phyloP scores from a whole-genome alignment of 2,888 invertebrate genomes.

The Cryptocephalus primarius region DNA sequence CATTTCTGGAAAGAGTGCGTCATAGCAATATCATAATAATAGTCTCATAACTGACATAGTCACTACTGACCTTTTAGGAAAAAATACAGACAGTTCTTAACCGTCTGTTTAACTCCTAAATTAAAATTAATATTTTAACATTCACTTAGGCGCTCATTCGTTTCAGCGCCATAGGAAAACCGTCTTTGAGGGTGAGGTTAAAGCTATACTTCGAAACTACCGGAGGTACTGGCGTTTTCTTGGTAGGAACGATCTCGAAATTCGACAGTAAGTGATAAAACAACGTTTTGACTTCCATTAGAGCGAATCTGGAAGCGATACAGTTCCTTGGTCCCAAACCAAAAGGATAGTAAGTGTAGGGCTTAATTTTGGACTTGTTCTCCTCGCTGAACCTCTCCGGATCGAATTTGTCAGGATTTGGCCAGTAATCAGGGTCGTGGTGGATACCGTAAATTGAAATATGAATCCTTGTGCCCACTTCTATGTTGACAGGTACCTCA shows the following conservation, averaged over 20 bases:
- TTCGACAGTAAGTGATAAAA: conserved; percentile 21
- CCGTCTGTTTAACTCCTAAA: too few relatives aligned
- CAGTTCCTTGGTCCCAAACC: conserved; percentile 44
- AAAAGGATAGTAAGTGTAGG: conserved; percentile 42
- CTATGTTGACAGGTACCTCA: conserved; percentile 18
- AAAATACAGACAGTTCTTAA: too few relatives aligned
- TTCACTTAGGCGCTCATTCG: too few relatives aligned
- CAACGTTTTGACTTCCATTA: conserved; percentile 27
- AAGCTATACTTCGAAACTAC: conserved; percentile 19
- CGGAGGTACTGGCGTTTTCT: conserved; percentile 17
- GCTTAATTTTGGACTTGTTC: conserved; percentile 35
- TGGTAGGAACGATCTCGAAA: conserved; percentile 20
- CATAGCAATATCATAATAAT: too few relatives aligned
- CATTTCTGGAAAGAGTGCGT: too few relatives aligned
- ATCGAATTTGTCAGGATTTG: conserved; percentile 39
- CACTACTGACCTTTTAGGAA: too few relatives aligned
- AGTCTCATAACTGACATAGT: too few relatives aligned
- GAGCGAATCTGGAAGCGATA: conserved; percentile 35
- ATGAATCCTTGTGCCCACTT: conserved; percentile 25
- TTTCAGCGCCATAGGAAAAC: too few relatives aligned
- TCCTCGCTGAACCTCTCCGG: conserved; percentile 30
- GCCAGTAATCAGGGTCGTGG: conserved; percentile 28
- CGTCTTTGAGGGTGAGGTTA: conserved; percentile 9
- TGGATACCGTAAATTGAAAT: conserved; percentile 35
- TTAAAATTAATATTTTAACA: too few relatives aligned